Conservation (phyloP, 92 coral and sea anemone species). For the Phenganax marumi region DNA sequence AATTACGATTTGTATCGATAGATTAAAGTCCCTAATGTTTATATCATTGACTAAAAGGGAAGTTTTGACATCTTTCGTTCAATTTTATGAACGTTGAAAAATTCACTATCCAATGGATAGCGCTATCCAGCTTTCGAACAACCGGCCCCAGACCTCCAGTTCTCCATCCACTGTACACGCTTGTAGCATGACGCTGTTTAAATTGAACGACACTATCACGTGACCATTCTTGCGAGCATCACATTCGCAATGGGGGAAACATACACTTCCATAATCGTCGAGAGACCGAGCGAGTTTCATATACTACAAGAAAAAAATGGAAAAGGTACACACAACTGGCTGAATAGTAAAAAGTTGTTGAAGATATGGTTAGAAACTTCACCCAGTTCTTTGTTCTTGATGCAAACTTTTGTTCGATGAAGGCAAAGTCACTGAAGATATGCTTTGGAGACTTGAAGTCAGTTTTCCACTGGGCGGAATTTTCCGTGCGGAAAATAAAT, state of each 20-base stretch:
- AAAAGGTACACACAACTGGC: not conserved
- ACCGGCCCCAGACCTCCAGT: constrained; percentile 70
- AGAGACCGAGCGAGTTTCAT: constrained; percentile 76
- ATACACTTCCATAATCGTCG: constrained; percentile 71
- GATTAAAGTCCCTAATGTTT: too few relatives aligned
- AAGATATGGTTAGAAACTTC: not conserved
- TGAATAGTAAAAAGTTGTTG: not conserved
- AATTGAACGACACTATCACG: constrained; percentile 69
- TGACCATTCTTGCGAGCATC: constrained; percentile 90
- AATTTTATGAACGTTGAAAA: too few relatives aligned
- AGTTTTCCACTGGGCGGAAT: too few relatives aligned
- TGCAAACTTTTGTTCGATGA: too few relatives aligned
- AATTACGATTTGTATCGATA: too few relatives aligned
- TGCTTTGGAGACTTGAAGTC: too few relatives aligned
- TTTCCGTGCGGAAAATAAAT: too few relatives aligned
- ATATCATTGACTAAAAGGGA: too few relatives aligned
- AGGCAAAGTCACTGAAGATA: too few relatives aligned
- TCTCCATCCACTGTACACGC: constrained; percentile 86
- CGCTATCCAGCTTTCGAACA: too few relatives aligned
- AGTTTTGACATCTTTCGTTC: too few relatives aligned
- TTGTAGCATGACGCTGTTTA: constrained; percentile 66
- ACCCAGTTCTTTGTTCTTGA: not conserved
- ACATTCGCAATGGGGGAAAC: constrained; percentile 92
- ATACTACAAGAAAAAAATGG: constrained; percentile 55
- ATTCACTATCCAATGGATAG: too few relatives aligned